Base-by-base conservation (phyloP, 2,113 vertebrate genomes). In the Xenopus tropicalis region DNA sequence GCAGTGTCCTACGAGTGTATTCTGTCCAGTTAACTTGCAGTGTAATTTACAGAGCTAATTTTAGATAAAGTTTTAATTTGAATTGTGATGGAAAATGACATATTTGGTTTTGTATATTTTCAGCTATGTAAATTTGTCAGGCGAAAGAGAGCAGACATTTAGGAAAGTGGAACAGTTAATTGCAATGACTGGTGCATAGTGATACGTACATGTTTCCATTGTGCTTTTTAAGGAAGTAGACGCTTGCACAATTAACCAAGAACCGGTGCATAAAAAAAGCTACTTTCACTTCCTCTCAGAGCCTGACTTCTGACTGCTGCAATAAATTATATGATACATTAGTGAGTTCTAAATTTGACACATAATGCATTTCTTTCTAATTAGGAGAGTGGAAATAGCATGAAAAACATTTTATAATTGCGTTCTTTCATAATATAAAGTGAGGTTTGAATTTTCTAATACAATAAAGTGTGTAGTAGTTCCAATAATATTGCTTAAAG, bases 261-360 rank as follows among this genome's bases (percentile, higher is more conserved):
- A 58, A 9, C 51, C 63, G 54, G 17, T 23, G 23, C 52, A 54
- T 9, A 54, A 54, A n/a, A 64, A 52, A 11, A 72, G 70, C 13
- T 14, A 24, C 48, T 72, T 72, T 72, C 70, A 72, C 70, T 72
- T 72, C 70, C 70, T 72, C 61, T 56, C 29, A 17, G 14, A 64
- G 51, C 8, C n/a, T 14, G 42, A 64, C 46, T 54, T 54, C 17
- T 48, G 52, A 54, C 19, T 54, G 16, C 19, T 54, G 52, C 19
- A 54, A n/a, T 37, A 17, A 54, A n/a, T 54, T 54, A 54, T 20
- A 17, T 4, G 17, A 54, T 54, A 54, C 16, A 54, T 48, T 14
- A 54, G 19, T n/a, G 19, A n/a, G n/a, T n/a, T 48, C 13, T 48
- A 3, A 13, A 11, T 11, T 48, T 13, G 46, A 48, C 3, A 8